Percentiles rank a stretch among this genome's conserved stretches.
phyloP scores from a whole-genome alignment of 2,797 vertebrate genomes.

The Mus minutoides region DNA sequence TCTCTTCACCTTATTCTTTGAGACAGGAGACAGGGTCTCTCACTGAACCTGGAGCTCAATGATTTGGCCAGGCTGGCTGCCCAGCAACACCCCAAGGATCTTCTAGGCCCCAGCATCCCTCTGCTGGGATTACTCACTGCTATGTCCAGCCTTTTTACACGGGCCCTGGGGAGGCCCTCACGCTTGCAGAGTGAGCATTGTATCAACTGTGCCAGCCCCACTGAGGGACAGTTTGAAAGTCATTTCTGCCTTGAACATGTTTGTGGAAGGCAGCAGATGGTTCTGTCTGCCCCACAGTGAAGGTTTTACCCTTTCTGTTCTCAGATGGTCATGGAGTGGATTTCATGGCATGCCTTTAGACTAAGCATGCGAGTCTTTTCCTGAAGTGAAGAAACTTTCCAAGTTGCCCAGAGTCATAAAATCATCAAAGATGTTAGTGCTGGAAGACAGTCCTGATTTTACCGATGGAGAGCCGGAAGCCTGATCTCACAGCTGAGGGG shows the following conservation, averaged over 20 bases:
- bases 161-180: neutral
- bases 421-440: neutral
- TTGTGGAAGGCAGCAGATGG: neutral
- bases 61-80: neutral
- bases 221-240: neutral
- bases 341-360: conserved; percentile 12
- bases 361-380: conserved; percentile 17
- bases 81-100: neutral
- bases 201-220: neutral
- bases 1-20: neutral
- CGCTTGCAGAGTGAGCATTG: neutral
- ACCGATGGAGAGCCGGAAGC: neutral
- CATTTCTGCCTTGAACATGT: neutral
- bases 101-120: neutral
- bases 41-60: neutral
- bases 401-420: neutral
- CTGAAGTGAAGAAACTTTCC: conserved; percentile 34
- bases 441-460: neutral
- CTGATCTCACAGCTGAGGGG: neutral
- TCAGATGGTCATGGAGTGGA: neutral
- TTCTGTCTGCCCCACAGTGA: rapidly evolving
- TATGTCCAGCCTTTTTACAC: neutral
- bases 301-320: neutral
- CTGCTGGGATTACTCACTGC: neutral
- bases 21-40: neutral